Evolutionary conservation across 2,797 vertebrate species (phyloP).

Genomic region (Sebastolobus altivelis): DNA sequence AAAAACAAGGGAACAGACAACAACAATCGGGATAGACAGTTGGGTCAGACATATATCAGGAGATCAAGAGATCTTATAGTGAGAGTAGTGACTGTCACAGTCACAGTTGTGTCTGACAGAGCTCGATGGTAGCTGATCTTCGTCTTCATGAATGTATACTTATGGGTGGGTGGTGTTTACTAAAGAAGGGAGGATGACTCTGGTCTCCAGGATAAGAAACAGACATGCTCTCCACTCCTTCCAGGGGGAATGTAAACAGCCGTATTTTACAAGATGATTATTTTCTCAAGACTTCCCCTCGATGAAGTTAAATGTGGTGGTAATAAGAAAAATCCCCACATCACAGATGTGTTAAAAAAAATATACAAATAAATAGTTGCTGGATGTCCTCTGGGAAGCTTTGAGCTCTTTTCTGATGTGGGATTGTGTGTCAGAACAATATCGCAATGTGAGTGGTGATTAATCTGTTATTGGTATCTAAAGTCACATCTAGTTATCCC

Average conservation of each 20-base stretch:
- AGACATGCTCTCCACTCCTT: conserved; percentile 50
- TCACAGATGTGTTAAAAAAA: conserved; percentile 1
- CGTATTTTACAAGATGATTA: conserved; percentile 44
- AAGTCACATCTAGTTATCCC: background rate
- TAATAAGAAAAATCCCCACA: conserved; percentile 45
- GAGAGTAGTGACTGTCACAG: conserved; percentile 4
- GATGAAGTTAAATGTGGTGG: conserved; percentile 34
- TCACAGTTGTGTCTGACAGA: conserved; percentile 19
- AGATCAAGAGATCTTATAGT: conserved; percentile 31
- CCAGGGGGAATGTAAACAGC: conserved; percentile 75
- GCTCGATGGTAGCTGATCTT: conserved; percentile 24
- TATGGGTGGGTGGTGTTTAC: conserved; percentile 44
- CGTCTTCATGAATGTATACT: conserved; percentile 45
- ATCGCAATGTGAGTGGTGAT: background rate
- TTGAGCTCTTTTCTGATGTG: background rate
- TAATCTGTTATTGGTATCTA: background rate
- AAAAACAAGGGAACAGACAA: conserved; percentile 28
- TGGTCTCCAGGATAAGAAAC: conserved; percentile 61
- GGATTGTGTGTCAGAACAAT: background rate
- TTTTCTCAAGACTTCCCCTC: conserved; percentile 56
- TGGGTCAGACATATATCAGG: background rate
- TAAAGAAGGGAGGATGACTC: conserved; percentile 62
- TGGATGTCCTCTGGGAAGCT: background rate
- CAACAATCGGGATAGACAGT: conserved; percentile 5
- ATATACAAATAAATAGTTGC: background rate